phyloP scores from a whole-genome alignment of 2,113 vertebrate genomes.

The Amblyopsis rosae region DNA sequence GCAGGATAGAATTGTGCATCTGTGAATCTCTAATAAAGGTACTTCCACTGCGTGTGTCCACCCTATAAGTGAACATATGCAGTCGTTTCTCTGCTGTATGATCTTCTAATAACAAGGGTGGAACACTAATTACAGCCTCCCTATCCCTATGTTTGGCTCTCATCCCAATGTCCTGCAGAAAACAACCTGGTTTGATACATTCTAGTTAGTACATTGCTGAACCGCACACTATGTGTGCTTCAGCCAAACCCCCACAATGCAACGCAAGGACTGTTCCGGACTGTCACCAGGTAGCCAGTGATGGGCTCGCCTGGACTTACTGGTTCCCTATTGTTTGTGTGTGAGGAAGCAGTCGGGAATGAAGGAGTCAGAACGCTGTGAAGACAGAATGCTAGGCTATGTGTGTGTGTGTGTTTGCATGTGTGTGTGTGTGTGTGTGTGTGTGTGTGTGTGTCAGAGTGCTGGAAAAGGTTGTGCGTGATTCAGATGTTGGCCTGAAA shows the following conservation, averaged over 20 bases:
- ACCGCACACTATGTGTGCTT: too few relatives aligned
- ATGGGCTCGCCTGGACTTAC: too few relatives aligned
- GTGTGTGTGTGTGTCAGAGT: constrained; percentile 47
- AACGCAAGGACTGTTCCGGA: constrained; percentile 25
- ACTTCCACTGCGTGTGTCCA: constrained; percentile 1
- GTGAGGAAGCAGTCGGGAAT: constrained; percentile 34
- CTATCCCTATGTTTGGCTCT: too few relatives aligned
- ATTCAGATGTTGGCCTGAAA: constrained; percentile 52
- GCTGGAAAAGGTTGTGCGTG: constrained; percentile 37
- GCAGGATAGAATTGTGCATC: constrained; percentile 28
- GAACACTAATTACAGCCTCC: too few relatives aligned
- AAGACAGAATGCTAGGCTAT: neutral
- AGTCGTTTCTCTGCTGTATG: too few relatives aligned
- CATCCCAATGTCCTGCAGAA: too few relatives aligned
- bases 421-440: too few relatives aligned
- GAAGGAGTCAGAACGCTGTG: neutral
- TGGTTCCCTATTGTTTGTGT: too few relatives aligned
- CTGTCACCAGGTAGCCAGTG: too few relatives aligned
- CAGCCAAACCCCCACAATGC: too few relatives aligned
- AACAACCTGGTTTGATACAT: constrained; percentile 1
- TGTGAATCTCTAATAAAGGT: constrained; percentile 58
- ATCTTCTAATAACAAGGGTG: too few relatives aligned
- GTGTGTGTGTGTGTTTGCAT: neutral
- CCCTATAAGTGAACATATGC: neutral
- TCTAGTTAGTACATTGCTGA: constrained; percentile 17